phyloP scores from a whole-genome alignment of 2,888 invertebrate genomes.

The Agriopis aurantiaria region DNA sequence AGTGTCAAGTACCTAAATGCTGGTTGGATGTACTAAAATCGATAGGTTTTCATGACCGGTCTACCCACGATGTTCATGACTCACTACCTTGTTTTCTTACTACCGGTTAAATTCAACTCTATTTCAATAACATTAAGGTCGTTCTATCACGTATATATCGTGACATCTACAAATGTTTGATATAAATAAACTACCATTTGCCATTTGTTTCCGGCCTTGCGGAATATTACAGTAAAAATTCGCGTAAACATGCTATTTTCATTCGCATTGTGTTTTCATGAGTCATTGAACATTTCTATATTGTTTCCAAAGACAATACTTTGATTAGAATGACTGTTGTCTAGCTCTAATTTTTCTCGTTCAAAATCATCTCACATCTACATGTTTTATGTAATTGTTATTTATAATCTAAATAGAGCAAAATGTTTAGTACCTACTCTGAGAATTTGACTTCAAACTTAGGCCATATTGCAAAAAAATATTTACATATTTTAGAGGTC shows the following conservation, averaged over 20 bases:
- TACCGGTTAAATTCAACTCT: conserved; percentile 59
- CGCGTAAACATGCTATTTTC: conserved; percentile 57
- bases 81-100: conserved; percentile 56
- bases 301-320: conserved; percentile 21
- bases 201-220: conserved; percentile 65
- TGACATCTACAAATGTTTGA: conserved; percentile 60
- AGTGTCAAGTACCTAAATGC: conserved; percentile 12
- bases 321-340: conserved; percentile 4
- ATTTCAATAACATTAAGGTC: conserved; percentile 47
- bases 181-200: conserved; percentile 62
- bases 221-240: conserved; percentile 57
- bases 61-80: conserved; percentile 62
- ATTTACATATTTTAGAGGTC: conserved; percentile 52
- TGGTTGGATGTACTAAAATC: conserved; percentile 60
- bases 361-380: conserved; percentile 7
- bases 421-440: conserved; percentile 12
- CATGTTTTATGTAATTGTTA: neutral
- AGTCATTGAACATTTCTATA: conserved; percentile 44
- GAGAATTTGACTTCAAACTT: conserved; percentile 41
- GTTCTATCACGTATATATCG: conserved; percentile 50
- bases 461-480: conserved; percentile 57
- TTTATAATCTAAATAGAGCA: conserved; percentile 20
- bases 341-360: neutral
- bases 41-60: conserved; percentile 71
- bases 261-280: conserved; percentile 55